Conservation (phyloP, 2,888 invertebrate genomes). For the Cristatella mucedo region DNA sequence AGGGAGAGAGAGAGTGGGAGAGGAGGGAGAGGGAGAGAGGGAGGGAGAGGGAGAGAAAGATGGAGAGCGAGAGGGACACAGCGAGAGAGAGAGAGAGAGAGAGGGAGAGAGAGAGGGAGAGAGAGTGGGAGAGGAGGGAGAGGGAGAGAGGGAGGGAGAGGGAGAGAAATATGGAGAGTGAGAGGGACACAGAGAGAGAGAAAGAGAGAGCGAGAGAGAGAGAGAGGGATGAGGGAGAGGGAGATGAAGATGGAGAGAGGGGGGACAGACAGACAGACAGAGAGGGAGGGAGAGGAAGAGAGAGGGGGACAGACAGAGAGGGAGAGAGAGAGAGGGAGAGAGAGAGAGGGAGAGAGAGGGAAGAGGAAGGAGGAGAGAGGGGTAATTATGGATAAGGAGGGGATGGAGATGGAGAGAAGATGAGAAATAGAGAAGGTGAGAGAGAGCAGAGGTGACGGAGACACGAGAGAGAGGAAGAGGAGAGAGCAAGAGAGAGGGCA, state of each 20-base stretch:
- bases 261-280: too few relatives aligned
- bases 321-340: constrained; percentile 1
- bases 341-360: constrained; percentile 1
- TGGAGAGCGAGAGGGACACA: too few relatives aligned
- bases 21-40: constrained; percentile 1
- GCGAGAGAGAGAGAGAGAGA: too few relatives aligned
- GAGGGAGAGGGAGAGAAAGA: constrained; percentile 1
- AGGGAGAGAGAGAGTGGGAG: not conserved
- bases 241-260: not conserved
- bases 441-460: not conserved
- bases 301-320: not conserved
- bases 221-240: constrained; percentile 1
- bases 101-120: too few relatives aligned
- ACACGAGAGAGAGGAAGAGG: too few relatives aligned
- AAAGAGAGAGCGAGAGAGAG: not conserved
- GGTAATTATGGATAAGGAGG: too few relatives aligned
- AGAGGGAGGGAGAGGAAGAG: too few relatives aligned
- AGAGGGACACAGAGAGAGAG: too few relatives aligned
- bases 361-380: constrained; percentile 1
- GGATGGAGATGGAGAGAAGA: too few relatives aligned
- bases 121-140: not conserved
- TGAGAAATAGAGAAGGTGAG: constrained; percentile 1
- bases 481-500: not conserved
- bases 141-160: too few relatives aligned
- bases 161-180: too few relatives aligned